Conservation (phyloP, 2,797 vertebrate species). For the Pteropus rufus region DNA sequence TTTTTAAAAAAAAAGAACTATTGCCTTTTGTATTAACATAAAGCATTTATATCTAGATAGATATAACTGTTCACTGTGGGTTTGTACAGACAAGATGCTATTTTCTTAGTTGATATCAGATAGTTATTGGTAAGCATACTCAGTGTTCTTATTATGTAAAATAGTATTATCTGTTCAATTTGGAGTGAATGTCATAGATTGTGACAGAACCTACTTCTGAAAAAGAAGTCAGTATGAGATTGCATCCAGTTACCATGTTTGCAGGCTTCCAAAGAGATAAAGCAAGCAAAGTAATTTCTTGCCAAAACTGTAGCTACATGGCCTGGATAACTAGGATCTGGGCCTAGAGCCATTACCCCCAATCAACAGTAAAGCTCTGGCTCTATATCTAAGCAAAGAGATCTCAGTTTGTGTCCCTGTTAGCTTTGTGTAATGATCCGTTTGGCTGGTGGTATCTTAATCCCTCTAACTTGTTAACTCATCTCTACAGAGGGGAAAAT, state of each 20-base stretch:
- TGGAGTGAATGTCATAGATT: not conserved
- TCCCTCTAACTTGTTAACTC: not conserved
- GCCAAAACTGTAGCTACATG: not conserved
- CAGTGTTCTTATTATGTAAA: not conserved
- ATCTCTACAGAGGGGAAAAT: not conserved
- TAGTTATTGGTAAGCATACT: slow-evolving; percentile 47
- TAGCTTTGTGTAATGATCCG: not conserved
- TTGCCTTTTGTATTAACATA: slow-evolving; percentile 4
- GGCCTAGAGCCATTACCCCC: not conserved
- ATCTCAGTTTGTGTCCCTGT: not conserved
- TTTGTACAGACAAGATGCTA: not conserved
- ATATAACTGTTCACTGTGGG: slow-evolving; percentile 1
- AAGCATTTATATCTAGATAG: not conserved
- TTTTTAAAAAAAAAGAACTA: not conserved
- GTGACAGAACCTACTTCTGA: not conserved
- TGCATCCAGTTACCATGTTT: not conserved
- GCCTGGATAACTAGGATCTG: not conserved
- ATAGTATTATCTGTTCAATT: not conserved
- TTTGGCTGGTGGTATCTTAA: not conserved
- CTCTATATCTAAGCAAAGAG: not conserved
- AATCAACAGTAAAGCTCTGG: not conserved
- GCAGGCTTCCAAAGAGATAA: not conserved
- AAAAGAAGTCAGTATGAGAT: slow-evolving; percentile 8
- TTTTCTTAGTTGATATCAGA: slow-evolving; percentile 1
- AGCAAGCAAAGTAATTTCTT: slow-evolving; percentile 1